A percentile compares a stretch with the other conserved stretches of the same genome.
These are phyloP conservation scores for Neoitamus cyanurus DNA, from an alignment of 2,888 invertebrate genomes.

Conservation along the genomic window DNA sequence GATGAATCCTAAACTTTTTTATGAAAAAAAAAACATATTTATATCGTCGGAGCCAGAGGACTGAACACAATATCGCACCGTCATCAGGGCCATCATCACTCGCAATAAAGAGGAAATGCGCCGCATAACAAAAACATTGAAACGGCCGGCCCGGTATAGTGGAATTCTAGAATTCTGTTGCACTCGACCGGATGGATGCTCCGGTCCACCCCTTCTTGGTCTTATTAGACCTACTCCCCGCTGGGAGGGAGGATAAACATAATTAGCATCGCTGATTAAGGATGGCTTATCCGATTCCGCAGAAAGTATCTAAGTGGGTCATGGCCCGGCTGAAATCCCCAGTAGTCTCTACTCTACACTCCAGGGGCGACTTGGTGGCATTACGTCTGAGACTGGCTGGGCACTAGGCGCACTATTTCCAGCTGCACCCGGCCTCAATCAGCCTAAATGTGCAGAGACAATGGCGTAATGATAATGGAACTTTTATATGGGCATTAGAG, in stretches of 20 bases:
- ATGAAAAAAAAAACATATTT: conserved; percentile 26
- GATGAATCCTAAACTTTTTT: conserved; percentile 46
- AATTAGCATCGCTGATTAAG: conserved; percentile 45
- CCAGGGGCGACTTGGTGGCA: neutral
- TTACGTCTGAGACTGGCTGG: neutral
- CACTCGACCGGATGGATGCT: neutral
- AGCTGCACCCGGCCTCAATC: neutral
- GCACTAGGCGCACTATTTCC: neutral
- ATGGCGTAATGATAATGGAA: neutral
- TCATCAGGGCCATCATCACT: conserved; percentile 27
- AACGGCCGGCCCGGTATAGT: neutral
- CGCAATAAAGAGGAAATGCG: conserved; percentile 17
- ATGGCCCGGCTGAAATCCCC: neutral
- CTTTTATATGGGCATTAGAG: neutral
- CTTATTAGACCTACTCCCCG: neutral
- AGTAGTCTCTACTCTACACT: neutral
- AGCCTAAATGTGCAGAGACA: neutral
- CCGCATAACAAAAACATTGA: neutral
- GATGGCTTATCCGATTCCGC: neutral
- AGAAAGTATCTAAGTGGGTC: neutral
- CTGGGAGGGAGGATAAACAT: neutral
- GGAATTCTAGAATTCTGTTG: neutral
- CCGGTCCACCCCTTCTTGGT: neutral
- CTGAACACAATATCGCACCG: conserved; percentile 9
- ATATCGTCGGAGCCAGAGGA: neutral